Evolutionary conservation across 2,797 vertebrate genomes (phyloP), one percentile per base, ranked within the genome.

Genomic region (Salmo trutta): DNA sequence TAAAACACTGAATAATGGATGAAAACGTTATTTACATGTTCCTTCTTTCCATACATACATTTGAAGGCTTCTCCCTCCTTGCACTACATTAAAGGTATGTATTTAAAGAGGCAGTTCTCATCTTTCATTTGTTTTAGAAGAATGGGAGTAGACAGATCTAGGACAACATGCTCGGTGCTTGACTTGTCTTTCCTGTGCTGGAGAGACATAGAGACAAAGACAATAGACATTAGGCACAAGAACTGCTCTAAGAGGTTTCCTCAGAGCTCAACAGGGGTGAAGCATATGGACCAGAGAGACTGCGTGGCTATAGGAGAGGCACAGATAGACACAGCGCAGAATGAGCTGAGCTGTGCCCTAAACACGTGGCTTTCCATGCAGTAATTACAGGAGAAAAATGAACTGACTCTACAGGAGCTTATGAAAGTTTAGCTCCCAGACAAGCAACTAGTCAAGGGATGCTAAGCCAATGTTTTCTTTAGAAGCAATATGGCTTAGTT

Each of bases 1-100:
- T 14, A 64, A 75, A 76, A 85, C 41, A 31, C 59, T 93, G 82
- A 90, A 94, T 93, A 92, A 93, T 93, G 81, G 83, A 94, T 92
- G 82, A 84, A 68, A 70, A 74, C 83, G 91, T 86, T 62, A 88
- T 89, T 87, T 87, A 80, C 52, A 77, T 82, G 84, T 72, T 77
- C 16, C 4, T 3, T 3, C 59, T 64, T 12, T 24, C 56, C 56
- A 21, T 59, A 66, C 27, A 56, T 73, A 33, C 87, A 85, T 76
- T 82, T 89, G 89, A 81, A 89, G 77, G 75, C 78, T 71, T 36
- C 29, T 86, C 68, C 59, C 21, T 64, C 21, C 59, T 24, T 24
- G 5, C 5, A 64, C 59, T 24, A 24, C 59, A 21, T 64, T 2
- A 8, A 10, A 12, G 21, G 19, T 52, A 53, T 17, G 4, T 52